phyloP scores from a whole-genome alignment of 2,797 vertebrate genomes.

The Arnoldichthys spilopterus region DNA sequence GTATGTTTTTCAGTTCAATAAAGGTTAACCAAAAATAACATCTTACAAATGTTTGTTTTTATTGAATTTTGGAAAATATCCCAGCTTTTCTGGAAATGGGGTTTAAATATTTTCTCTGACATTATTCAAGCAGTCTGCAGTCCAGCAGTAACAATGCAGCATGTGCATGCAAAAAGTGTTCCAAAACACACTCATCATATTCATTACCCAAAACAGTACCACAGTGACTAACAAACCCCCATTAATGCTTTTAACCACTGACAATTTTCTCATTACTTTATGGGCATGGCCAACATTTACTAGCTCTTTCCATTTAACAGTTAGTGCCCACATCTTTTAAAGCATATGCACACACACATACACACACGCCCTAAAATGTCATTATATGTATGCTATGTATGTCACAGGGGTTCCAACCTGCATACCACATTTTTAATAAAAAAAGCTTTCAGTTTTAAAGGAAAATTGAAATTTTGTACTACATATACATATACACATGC shows the following conservation, averaged over 20 bases:
- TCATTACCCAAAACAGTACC: constrained; percentile 43
- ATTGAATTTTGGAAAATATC: too few species aligned
- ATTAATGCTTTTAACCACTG: constrained; percentile 21
- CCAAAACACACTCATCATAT: neutral
- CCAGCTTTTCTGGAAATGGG: too few species aligned
- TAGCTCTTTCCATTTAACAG: constrained; percentile 33
- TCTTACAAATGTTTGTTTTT: too few species aligned
- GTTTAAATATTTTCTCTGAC: constrained; percentile 15
- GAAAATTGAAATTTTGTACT: too few species aligned
- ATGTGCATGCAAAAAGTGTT: constrained; percentile 8
- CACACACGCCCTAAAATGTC: too few species aligned
- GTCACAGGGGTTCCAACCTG: too few species aligned
- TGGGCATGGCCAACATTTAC: constrained; percentile 42
- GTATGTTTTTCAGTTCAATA: too few species aligned
- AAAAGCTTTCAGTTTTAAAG: too few species aligned
- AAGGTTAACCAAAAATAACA: too few species aligned
- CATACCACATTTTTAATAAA: too few species aligned
- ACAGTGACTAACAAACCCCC: constrained; percentile 35
- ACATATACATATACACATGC: neutral
- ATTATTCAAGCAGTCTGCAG: constrained; percentile 7
- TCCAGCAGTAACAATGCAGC: constrained; percentile 23
- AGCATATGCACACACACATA: constrained; percentile 9
- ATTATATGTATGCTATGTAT: too few species aligned
- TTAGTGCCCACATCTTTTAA: constrained; percentile 23
- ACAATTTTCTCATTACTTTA: constrained; percentile 35